Percentiles rank a stretch among this genome's conserved stretches.
These are phyloP conservation scores for Eupithecia insigniata DNA, from an alignment of 2,888 invertebrate genomes.

Conservation along the genomic window DNA sequence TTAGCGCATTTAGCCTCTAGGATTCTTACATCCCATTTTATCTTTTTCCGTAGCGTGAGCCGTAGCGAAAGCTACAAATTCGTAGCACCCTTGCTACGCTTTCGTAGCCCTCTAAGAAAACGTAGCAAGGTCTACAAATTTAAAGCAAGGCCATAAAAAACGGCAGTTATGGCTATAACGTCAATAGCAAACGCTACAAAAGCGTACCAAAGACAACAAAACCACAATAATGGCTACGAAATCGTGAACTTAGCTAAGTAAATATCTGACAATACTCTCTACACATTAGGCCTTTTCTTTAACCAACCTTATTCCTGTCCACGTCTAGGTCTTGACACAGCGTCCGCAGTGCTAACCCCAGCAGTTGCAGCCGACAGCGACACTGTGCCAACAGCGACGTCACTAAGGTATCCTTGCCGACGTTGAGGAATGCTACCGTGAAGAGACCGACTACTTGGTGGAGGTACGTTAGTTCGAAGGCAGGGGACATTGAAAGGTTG, in stretches of 20 bases:
- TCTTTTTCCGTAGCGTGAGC: too few relatives aligned
- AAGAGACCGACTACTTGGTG: slow-evolving; percentile 77
- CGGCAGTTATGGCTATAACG: not conserved
- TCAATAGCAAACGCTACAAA: not conserved
- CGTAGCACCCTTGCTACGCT: not conserved
- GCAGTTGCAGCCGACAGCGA: slow-evolving; percentile 73
- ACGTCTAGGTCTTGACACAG: slow-evolving; percentile 53
- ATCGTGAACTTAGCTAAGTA: not conserved
- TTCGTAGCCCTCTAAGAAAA: not conserved
- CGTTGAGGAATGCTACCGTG: slow-evolving; percentile 77
- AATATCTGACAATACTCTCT: not conserved
- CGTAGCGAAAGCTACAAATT: not conserved
- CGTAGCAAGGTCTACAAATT: not conserved
- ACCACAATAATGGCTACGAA: not conserved
- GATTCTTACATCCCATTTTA: too few relatives aligned
- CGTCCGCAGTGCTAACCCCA: slow-evolving; percentile 64
- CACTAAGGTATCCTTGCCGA: slow-evolving; percentile 77
- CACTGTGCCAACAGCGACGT: slow-evolving; percentile 77
- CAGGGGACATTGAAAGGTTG: slow-evolving; percentile 65
- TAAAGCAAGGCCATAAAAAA: not conserved
- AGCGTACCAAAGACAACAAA: not conserved
- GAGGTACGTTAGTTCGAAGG: slow-evolving; percentile 71
- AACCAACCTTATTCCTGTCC: slow-evolving; percentile 22
- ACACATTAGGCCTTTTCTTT: not conserved
- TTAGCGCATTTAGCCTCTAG: not conserved